Evolutionary conservation across 2,888 invertebrate species (phyloP).

Genomic region (Eristalinus sepulchralis): DNA sequence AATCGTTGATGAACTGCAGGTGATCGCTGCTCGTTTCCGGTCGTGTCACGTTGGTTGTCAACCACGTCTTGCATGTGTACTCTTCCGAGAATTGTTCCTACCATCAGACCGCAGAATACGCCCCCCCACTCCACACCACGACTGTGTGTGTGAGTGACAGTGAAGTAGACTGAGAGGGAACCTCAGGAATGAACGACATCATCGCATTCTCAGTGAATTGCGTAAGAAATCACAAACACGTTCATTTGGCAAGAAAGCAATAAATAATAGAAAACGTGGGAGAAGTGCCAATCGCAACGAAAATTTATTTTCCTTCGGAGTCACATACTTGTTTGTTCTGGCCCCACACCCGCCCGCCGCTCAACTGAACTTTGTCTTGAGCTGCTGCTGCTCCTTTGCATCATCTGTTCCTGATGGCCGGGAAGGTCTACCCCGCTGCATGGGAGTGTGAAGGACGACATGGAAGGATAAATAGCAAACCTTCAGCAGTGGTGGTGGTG

Average conservation of each 20-base stretch:
- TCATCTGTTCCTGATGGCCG: slow-evolving; percentile 65
- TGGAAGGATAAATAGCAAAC: slow-evolving; percentile 3
- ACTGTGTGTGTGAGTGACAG: not conserved
- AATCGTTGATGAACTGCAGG: not conserved
- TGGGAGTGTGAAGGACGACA: slow-evolving; percentile 10
- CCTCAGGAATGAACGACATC: not conserved
- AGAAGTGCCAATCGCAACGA: slow-evolving; percentile 57
- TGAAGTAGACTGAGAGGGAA: not conserved
- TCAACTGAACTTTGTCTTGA: slow-evolving; percentile 41
- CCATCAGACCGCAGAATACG: not conserved
- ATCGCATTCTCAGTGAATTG: not conserved
- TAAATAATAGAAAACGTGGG: slow-evolving; percentile 67
- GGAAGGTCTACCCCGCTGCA: slow-evolving; percentile 24
- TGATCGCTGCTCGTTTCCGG: not conserved
- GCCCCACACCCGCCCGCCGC: not conserved
- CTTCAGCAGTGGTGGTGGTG: slow-evolving; percentile 5
- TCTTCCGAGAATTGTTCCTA: not conserved
- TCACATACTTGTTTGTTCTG: slow-evolving; percentile 53
- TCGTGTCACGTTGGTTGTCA: not conserved
- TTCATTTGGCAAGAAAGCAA: slow-evolving; percentile 57
- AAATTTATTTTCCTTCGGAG: slow-evolving; percentile 58
- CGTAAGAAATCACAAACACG: slow-evolving; percentile 40
- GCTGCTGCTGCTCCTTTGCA: slow-evolving; percentile 36
- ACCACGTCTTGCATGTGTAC: not conserved
- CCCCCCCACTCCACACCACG: not conserved